Conservation (phyloP, 2,797 vertebrate genomes). For the Poliocrania exsul region DNA sequence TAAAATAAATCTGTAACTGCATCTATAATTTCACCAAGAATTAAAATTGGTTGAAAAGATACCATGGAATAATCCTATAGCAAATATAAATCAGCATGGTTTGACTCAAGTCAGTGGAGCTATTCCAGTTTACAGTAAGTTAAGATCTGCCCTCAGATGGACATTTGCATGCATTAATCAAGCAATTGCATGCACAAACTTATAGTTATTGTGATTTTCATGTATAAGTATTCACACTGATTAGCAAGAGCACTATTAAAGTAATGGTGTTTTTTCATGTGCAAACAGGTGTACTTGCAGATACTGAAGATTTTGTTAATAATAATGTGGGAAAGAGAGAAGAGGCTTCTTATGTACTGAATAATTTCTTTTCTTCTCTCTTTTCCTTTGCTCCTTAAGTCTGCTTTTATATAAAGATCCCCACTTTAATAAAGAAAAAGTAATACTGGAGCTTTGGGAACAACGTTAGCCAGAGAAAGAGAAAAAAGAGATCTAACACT, state of each 20-base stretch:
- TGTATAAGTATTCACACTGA: constrained; percentile 38
- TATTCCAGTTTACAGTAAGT: neutral
- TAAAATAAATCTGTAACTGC: neutral
- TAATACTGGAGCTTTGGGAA: constrained; percentile 31
- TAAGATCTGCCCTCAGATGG: constrained; percentile 25
- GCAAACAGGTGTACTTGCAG: constrained; percentile 28
- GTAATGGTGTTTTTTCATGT: neutral
- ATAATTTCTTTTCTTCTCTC: neutral
- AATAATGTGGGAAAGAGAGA: neutral
- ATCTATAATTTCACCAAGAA: neutral
- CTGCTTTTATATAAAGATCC: constrained; percentile 37
- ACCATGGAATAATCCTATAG: neutral
- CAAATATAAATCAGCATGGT: neutral
- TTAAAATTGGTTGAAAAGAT: neutral
- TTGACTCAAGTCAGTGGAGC: neutral
- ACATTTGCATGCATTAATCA: constrained; percentile 44
- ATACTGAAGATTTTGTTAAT: constrained; percentile 16
- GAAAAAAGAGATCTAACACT: constrained; percentile 42
- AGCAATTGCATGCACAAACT: constrained; percentile 13
- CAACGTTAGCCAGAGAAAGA: constrained; percentile 43
- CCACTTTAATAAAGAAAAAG: constrained; percentile 61
- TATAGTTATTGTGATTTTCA: constrained; percentile 50
- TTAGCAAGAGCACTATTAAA: constrained; percentile 11
- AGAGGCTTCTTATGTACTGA: neutral
- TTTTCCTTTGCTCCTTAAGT: neutral